A percentile compares a stretch with the other conserved stretches of the same genome.
phyloP scores from a whole-genome alignment of 1,140 invertebrate genomes.

The Papilio dardanus region DNA sequence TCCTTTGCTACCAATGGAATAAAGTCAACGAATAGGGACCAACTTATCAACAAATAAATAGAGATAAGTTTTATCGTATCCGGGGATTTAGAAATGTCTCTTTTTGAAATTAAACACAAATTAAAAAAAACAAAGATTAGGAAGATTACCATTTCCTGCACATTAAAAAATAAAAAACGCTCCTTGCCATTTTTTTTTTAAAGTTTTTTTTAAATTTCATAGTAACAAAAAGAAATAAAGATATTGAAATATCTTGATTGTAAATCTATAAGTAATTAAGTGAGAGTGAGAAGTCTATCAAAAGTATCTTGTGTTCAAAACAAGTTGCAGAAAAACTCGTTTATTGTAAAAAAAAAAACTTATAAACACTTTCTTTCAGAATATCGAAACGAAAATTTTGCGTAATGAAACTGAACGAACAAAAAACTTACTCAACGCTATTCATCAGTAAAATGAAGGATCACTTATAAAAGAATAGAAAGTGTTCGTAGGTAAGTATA shows the following conservation, averaged over 20 bases:
- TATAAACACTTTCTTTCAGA: neutral
- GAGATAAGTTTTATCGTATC: neutral
- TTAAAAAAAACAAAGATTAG: neutral
- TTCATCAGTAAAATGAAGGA: slow-evolving; percentile 20
- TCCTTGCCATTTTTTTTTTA: too few species aligned
- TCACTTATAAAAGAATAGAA: slow-evolving; percentile 25
- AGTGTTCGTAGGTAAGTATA: neutral
- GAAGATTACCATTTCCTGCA: neutral
- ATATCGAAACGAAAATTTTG: slow-evolving; percentile 4
- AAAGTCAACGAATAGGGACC: neutral
- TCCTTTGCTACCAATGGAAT: neutral
- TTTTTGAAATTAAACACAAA: neutral
- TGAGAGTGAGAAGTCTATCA: neutral
- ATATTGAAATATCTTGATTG: neutral
- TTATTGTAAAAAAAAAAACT: neutral
- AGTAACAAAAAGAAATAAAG: too few species aligned
- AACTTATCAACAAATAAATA: neutral
- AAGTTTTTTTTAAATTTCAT: too few species aligned
- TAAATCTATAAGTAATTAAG: neutral
- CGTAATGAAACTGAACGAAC: neutral
- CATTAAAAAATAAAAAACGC: too few species aligned
- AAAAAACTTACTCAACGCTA: neutral
- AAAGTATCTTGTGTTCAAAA: neutral
- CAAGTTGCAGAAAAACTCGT: neutral
- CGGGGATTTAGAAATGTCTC: neutral